Evolutionary conservation across 2,888 invertebrate species (phyloP).

Genomic region (Xestia sexstrigata): DNA sequence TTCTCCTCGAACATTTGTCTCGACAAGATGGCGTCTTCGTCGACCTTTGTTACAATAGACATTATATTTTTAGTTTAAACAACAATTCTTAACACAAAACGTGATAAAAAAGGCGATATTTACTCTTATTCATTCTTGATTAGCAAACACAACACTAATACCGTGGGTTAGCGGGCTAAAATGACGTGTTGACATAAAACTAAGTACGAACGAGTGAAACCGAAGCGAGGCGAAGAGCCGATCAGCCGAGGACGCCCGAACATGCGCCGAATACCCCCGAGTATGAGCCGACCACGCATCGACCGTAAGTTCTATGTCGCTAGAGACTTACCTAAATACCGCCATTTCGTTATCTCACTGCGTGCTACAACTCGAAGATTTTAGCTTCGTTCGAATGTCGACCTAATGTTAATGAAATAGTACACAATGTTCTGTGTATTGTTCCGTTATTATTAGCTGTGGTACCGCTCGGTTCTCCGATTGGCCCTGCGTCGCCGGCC

Average conservation of each 20-base stretch:
- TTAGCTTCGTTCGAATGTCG: slow-evolving; percentile 16
- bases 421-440: slow-evolving; percentile 1
- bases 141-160: background rate
- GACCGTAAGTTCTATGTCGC: slow-evolving; percentile 14
- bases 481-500: slow-evolving; percentile 18
- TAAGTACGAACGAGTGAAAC: slow-evolving; percentile 17
- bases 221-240: slow-evolving; percentile 8
- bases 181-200: slow-evolving; percentile 2
- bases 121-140: background rate
- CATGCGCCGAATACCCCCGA: slow-evolving; percentile 28
- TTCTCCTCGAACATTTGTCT: background rate
- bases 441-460: background rate
- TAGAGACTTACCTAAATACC: slow-evolving; percentile 48
- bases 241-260: slow-evolving; percentile 14
- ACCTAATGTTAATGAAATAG: background rate
- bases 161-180: background rate
- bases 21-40: background rate
- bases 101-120: background rate
- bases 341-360: slow-evolving; percentile 27
- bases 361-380: slow-evolving; percentile 5
- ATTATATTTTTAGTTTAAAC: slow-evolving; percentile 3
- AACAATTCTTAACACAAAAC: background rate
- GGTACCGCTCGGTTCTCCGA: background rate
- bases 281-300: slow-evolving; percentile 11
- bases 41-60: background rate